Conservation (phyloP, 2,113 vertebrate species). For the Rhagologus leucostigma region DNA sequence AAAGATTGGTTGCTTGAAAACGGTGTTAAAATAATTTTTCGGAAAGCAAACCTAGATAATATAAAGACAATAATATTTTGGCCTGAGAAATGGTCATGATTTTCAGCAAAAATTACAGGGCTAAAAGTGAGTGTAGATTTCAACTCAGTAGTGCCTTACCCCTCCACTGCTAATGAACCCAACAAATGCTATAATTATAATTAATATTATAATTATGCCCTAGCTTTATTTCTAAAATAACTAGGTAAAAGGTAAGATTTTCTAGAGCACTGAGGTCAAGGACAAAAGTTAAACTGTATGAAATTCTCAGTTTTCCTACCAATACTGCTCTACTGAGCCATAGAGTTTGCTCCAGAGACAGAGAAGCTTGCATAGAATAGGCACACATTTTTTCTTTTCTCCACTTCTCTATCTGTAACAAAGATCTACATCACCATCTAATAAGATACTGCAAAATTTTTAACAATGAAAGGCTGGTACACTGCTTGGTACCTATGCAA, state of each 20-base stretch:
- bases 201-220: neutral
- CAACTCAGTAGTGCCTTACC: neutral
- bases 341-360: neutral
- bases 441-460: neutral
- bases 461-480: neutral
- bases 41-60: neutral
- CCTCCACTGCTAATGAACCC: neutral
- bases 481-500: rapidly evolving
- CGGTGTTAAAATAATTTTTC: neutral
- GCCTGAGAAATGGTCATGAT: neutral
- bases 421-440: neutral
- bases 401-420: neutral
- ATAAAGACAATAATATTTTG: neutral
- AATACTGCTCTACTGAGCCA: neutral
- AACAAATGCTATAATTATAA: neutral
- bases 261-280: neutral
- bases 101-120: neutral
- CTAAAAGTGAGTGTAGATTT: neutral
- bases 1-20: neutral
- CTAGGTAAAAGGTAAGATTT: neutral
- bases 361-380: neutral
- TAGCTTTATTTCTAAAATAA: neutral
- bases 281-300: neutral
- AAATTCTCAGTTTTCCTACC: neutral
- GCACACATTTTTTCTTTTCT: neutral